Evolutionary conservation across 2,797 vertebrate species (phyloP).

Genomic region (Parauchenoglanis punctatus): DNA sequence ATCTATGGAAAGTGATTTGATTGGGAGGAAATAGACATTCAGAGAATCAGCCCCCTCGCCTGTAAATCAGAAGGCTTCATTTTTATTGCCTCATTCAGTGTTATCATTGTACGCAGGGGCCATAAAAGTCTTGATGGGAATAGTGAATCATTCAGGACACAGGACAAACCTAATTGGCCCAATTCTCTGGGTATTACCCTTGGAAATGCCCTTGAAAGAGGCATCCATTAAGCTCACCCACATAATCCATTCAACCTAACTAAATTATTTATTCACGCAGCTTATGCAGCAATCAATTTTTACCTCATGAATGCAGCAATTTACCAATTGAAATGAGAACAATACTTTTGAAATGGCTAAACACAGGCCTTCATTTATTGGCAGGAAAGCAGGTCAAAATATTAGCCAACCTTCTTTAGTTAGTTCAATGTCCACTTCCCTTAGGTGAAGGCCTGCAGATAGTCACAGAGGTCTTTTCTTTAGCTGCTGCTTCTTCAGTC

Average conservation of each 20-base stretch:
- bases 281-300: slow-evolving; percentile 4
- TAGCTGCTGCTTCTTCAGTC: slow-evolving; percentile 9
- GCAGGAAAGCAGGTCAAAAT: slow-evolving; percentile 9
- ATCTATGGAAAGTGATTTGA: slow-evolving; percentile 24
- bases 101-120: slow-evolving; percentile 30
- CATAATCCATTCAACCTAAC: slow-evolving; percentile 17
- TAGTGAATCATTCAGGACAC: slow-evolving; percentile 43
- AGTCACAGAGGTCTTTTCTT: background rate
- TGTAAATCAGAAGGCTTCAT: slow-evolving; percentile 24
- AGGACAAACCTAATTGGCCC: slow-evolving; percentile 36
- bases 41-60: slow-evolving; percentile 24
- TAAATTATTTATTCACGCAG: slow-evolving; percentile 21
- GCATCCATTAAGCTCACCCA: slow-evolving; percentile 11
- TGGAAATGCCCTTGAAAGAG: slow-evolving; percentile 44
- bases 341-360: background rate
- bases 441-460: background rate
- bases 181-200: slow-evolving; percentile 48
- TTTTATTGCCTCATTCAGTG: slow-evolving; percentile 46
- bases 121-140: slow-evolving; percentile 47
- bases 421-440: background rate
- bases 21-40: slow-evolving; percentile 18
- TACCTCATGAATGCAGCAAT: background rate
- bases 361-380: background rate
- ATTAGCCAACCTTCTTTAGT: background rate
- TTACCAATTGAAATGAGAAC: background rate